Base-by-base conservation (phyloP, 1,140 invertebrate species). In the Lepidostoma basale region DNA sequence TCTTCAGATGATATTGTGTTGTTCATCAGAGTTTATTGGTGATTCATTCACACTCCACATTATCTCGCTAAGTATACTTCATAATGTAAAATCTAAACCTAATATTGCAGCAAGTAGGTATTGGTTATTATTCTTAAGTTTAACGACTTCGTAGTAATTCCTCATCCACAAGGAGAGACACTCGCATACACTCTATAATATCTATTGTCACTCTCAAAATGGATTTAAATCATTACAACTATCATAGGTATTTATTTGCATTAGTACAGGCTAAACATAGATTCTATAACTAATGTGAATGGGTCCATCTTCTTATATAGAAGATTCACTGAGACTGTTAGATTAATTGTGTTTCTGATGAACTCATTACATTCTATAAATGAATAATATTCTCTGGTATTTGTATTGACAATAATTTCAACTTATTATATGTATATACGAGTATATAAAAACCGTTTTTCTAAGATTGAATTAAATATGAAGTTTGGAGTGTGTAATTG, bases 71-170 rank as follows among this genome's bases (percentile, higher is more conserved):
- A 22, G n/a, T 12, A 23, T 23, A 12, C 23, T 9, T 47, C 20
- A 47, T 52, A 28, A 3, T 52, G 16, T 42, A 42, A 20, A 28
- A 66, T 52, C 58, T 66, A 66, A 9, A 39, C 8, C 54, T 69
- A 69, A 36, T 69, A 69, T 69, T 69, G 68, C 68, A 69, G 26
- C 54, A 25, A 39, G 20, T n/a, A n/a, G n/a, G n/a, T 20, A 58
- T 69, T 63, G 68, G 68, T 69, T 65, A 28, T 10, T 66, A 66
- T 10, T 44, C 52, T 66, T 66, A 66, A 23, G 16, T 44, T 44
- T 62, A 62, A 62, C 39, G 42, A 39, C 36, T 59, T 23, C 22
- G 40, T 14, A 39, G 20, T 16, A 49, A 4, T 49, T 23, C 45
- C 22, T 12, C n/a, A 49, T 4, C n/a, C 0, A 49, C 22, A 49